Conservation (phyloP, 1,140 invertebrate species). For the Papilio polyxenes region DNA sequence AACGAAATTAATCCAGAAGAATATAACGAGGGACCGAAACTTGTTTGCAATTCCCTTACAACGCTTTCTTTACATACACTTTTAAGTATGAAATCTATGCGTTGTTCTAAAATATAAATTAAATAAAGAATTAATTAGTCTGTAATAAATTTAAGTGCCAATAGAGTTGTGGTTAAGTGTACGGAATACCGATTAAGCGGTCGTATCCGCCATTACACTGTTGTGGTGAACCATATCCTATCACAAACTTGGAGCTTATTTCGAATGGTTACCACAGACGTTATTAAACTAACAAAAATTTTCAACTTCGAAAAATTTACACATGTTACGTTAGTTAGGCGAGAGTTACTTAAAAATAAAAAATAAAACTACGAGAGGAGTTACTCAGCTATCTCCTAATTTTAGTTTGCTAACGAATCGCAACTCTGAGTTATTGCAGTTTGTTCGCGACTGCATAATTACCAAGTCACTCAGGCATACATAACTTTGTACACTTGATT, state of each 20-base stretch:
- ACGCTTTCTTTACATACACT: conserved; percentile 3
- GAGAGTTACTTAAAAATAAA: background rate
- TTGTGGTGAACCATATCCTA: no score
- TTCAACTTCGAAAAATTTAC: background rate
- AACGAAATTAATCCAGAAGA: conserved; percentile 38
- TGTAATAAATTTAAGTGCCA: no score
- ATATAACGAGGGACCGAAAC: conserved; percentile 25
- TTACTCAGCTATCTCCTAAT: background rate
- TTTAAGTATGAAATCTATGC: background rate
- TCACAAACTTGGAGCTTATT: no score
- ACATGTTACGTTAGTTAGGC: background rate
- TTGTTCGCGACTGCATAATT: conserved; percentile 19
- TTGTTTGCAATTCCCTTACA: conserved; percentile 34
- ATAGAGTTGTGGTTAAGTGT: no score
- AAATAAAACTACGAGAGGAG: background rate
- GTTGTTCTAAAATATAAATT: background rate
- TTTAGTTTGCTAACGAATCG: background rate
- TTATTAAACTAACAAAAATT: background rate
- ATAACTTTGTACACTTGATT: conserved; percentile 8
- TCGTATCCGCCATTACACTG: no score
- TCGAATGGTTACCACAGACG: background rate
- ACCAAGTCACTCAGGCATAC: background rate
- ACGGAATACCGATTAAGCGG: no score
- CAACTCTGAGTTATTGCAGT: conserved; percentile 6
- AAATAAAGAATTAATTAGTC: background rate